A percentile compares a stretch with the other conserved stretches of the same genome.
These are phyloP conservation scores for Dryocosmus kuriphilus DNA, from an alignment of 2,888 invertebrate species.

Conservation along the genomic window DNA sequence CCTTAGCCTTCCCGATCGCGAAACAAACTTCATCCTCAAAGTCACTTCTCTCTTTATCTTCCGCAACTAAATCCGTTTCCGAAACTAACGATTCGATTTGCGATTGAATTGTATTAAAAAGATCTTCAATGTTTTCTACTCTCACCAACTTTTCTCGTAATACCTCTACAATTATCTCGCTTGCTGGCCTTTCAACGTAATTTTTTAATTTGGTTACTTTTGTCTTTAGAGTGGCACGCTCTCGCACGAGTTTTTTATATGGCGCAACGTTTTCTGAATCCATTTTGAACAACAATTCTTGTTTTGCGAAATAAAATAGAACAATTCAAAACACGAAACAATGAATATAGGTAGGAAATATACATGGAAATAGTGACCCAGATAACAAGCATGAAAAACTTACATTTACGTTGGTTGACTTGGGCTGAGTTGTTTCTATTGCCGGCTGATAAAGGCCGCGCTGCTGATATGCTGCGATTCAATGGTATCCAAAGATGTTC, in stretches of 20 bases:
- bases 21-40: neutral
- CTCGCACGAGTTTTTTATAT: neutral
- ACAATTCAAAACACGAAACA: no score
- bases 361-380: no score
- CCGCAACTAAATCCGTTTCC: neutral
- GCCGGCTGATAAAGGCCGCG: neutral
- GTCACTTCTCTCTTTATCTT: neutral
- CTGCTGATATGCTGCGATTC: neutral
- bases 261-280: neutral
- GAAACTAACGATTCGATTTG: neutral
- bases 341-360: no score
- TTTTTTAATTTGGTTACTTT: neutral
- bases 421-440: no score
- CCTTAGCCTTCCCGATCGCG: neutral
- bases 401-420: no score
- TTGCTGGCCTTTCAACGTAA: neutral
- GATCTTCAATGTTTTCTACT: neutral
- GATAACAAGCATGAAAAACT: no score
- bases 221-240: neutral
- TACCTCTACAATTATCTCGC: neutral
- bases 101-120: neutral
- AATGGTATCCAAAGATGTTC: no score
- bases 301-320: neutral
- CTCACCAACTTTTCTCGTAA: neutral
- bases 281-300: neutral